These are phyloP conservation scores for Actinernus sp. DNA, from an alignment of 92 coral and sea anemone species.

Conservation along the genomic window DNA sequence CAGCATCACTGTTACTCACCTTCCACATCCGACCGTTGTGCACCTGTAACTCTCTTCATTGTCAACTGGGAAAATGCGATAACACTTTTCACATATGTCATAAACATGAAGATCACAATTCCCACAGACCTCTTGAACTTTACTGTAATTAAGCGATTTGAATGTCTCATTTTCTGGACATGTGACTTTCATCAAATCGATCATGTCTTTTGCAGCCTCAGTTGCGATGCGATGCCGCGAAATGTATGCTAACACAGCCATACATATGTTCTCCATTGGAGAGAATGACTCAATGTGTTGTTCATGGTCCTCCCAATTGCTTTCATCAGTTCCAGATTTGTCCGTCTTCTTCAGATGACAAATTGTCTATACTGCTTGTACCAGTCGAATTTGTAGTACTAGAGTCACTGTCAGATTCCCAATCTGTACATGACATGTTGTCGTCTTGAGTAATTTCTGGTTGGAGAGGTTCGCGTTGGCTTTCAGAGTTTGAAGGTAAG, in stretches of 20 bases:
- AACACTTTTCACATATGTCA: conserved; percentile 51
- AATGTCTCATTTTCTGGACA: conserved; percentile 47
- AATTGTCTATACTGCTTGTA: no score
- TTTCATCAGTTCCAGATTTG: no score
- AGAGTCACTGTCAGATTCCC: no score
- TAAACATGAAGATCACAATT: conserved; percentile 33
- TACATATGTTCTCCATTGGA: conserved; percentile 34
- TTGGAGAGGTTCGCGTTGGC: no score
- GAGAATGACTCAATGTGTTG: no score
- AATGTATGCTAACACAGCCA: conserved; percentile 50
- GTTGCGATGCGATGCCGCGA: conserved; percentile 47
- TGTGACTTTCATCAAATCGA: conserved; percentile 26
- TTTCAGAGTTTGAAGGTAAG: no score
- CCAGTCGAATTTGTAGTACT: no score
- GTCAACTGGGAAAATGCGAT: conserved; percentile 18
- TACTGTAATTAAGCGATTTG: not conserved
- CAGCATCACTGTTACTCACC: no score
- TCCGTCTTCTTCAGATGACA: no score
- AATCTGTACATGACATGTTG: no score
- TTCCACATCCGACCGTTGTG: conserved; percentile 37
- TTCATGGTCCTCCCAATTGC: no score
- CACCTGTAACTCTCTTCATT: conserved; percentile 12
- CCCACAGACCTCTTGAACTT: conserved; percentile 54
- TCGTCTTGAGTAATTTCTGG: no score
- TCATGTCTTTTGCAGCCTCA: conserved; percentile 58